Evolutionary conservation across 2,888 invertebrate species (phyloP), one percentile per base, ranked within the genome.

Genomic region (Adineta ricciae): DNA sequence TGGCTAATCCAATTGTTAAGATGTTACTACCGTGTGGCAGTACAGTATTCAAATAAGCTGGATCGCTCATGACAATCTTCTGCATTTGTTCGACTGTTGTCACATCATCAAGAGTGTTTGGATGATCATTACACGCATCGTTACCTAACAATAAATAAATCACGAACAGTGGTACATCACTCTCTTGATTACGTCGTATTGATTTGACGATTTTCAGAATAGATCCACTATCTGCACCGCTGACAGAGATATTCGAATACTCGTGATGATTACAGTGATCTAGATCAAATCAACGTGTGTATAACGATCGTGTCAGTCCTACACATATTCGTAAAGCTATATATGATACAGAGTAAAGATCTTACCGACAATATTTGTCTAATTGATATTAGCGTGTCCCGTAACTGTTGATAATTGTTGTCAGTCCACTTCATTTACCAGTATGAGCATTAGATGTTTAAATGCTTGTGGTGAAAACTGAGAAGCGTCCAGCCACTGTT

Each of bases 361-460:
- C 36, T 38, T 41, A 73, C 73, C 73, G 7, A n/a, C 21, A 16
- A 73, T 36, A 73, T 73, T 73, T 24, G 73, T 36, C 73, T 38
- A 73, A 7, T 24, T 73, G 7, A 73, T 8, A 73, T 83, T 83
- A 1, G 27, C 16, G 41, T 86, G 87, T 90, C 90, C 92, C 87
- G 92, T 92, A 11, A 88, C 89, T 84, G 90, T 89, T 14, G 92
- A 92, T 78, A 91, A 88, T 87, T 91, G 90, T 11, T 92, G 92
- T 92, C 92, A 92, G 87, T 92, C 92, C 24, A 92, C 85, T 87
- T 92, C 91, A 88, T 92, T 91, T 86, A 91, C 89, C 50, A 91
- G 73, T n/a, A 91, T 89, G 86, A 89, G 89, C 5, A 89, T 89
- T 27, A 90, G 86, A 86, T 90, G 89, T 85, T 90, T 88, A 86